Evolutionary conservation across 2,888 invertebrate species (phyloP).

Genomic region (Agrotis exclamationis): DNA sequence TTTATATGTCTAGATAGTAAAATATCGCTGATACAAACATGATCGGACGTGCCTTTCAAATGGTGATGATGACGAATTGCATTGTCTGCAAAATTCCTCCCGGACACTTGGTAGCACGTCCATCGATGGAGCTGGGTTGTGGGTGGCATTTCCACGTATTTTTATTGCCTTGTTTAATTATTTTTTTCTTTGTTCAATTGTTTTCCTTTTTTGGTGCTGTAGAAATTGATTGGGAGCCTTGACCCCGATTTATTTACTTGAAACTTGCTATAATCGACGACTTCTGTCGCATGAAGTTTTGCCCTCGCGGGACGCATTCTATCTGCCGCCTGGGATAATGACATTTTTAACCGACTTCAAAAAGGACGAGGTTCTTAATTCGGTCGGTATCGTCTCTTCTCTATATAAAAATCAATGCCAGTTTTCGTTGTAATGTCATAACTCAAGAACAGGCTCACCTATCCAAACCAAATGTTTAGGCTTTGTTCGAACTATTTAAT

Average conservation of each 20-base stretch:
- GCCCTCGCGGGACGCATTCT: too few species aligned
- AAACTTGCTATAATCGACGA: too few species aligned
- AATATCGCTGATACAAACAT: conserved; percentile 47
- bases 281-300: too few species aligned
- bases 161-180: conserved; percentile 22
- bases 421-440: too few species aligned
- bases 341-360: too few species aligned
- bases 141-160: conserved; percentile 50
- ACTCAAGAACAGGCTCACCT: too few species aligned
- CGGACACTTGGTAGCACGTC: conserved; percentile 17
- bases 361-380: too few species aligned
- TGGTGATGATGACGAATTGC: conserved; percentile 49
- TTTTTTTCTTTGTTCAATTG: conserved; percentile 47
- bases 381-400: too few species aligned
- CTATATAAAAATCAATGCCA: too few species aligned
- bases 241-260: conserved; percentile 10
- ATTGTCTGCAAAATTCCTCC: conserved; percentile 60
- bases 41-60: conserved; percentile 31
- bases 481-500: too few species aligned
- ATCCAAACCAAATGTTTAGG: too few species aligned
- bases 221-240: conserved; percentile 31
- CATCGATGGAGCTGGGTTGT: conserved; percentile 2
- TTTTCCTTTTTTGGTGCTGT: conserved; percentile 13
- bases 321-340: too few species aligned
- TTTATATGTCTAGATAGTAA: conserved; percentile 31